These are phyloP conservation scores for Chymomyza procnemis DNA, from an alignment of 2,888 invertebrate species.

Conservation along the genomic window DNA sequence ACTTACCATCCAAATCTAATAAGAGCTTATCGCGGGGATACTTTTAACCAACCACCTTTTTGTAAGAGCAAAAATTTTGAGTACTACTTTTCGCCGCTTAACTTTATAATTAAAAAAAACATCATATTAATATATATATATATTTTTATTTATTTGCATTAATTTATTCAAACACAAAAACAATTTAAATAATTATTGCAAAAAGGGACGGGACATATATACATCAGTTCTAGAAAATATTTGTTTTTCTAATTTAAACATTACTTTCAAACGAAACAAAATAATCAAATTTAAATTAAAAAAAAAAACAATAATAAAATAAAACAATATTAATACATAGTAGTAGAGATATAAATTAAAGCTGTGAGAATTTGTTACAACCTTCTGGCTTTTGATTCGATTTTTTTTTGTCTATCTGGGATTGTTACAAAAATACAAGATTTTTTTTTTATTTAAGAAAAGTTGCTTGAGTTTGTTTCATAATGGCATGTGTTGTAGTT, in stretches of 20 bases:
- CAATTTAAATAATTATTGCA: constrained; percentile 45
- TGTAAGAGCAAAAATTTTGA: too few species aligned
- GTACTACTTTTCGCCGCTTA: too few species aligned
- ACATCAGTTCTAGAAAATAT: constrained; percentile 67
- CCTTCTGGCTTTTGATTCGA: constrained; percentile 35
- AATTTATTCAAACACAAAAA: constrained; percentile 40
- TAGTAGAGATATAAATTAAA: constrained; percentile 43
- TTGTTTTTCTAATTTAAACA: constrained; percentile 43
- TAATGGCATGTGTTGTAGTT: not conserved
- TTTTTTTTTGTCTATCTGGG: constrained; percentile 9
- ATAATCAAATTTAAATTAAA: constrained; percentile 14
- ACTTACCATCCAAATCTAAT: too few species aligned
- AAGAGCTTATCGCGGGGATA: too few species aligned
- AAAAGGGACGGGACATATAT: constrained; percentile 51
- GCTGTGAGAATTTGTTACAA: constrained; percentile 54
- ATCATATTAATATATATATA: not conserved
- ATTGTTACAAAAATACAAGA: not conserved
- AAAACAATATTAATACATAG: constrained; percentile 22
- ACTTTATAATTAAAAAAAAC: not conserved
- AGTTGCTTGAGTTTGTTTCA: not conserved
- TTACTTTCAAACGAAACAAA: not conserved
- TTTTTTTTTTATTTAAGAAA: not conserved
- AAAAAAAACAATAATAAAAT: constrained; percentile 12
- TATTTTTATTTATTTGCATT: constrained; percentile 24
- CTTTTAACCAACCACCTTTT: too few species aligned